Conservation (phyloP, 1,140 invertebrate species). For the Centruroides vittatus region DNA sequence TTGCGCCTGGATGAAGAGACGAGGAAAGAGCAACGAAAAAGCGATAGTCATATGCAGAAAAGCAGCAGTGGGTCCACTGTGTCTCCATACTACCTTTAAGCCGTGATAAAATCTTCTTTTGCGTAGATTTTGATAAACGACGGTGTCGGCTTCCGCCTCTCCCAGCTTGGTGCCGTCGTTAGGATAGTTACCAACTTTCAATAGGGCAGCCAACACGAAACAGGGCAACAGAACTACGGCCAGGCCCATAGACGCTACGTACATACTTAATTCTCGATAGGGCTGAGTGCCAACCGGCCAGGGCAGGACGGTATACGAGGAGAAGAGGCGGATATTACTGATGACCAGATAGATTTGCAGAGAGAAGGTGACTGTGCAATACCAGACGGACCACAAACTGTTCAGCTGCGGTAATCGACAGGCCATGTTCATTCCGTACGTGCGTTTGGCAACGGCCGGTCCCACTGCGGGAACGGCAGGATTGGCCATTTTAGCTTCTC, state of each 20-base stretch:
- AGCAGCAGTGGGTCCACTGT: constrained; percentile 61
- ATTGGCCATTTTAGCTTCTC: too few species aligned
- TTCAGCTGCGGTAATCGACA: constrained; percentile 50
- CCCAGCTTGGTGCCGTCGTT: constrained; percentile 67
- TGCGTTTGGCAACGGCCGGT: too few species aligned
- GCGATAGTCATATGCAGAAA: constrained; percentile 63
- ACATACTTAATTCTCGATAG: constrained; percentile 26
- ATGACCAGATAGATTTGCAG: constrained; percentile 38
- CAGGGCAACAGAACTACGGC: constrained; percentile 55
- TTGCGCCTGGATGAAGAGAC: constrained; percentile 61
- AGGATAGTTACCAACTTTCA: constrained; percentile 65
- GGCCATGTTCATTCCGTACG: too few species aligned
- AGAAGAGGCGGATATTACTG: constrained; percentile 42
- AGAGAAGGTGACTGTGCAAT: constrained; percentile 51
- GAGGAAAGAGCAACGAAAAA: constrained; percentile 62
- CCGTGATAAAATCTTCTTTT: constrained; percentile 9
- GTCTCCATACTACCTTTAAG: constrained; percentile 42
- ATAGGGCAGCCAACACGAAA: constrained; percentile 49
- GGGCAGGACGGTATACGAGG: constrained; percentile 42
- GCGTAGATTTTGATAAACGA: constrained; percentile 14
- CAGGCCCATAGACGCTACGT: constrained; percentile 15
- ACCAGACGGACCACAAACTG: constrained; percentile 72
- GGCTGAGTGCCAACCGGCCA: constrained; percentile 45
- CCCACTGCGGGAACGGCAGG: too few species aligned
- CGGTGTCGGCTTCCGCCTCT: constrained; percentile 13